phyloP scores from a whole-genome alignment of 2,797 vertebrate genomes.

The Threskiornis aethiopicus region DNA sequence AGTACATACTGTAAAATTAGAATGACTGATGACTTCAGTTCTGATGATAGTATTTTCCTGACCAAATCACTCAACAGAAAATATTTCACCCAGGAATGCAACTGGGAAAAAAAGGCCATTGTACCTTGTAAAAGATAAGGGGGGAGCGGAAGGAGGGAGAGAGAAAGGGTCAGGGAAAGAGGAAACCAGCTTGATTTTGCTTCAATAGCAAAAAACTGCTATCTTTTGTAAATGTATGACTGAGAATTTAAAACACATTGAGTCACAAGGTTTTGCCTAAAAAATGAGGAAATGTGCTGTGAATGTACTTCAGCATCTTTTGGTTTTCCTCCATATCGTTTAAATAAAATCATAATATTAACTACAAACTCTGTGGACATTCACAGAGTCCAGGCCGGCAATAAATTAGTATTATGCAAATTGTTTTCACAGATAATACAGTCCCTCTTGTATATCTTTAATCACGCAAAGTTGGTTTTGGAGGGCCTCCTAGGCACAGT shows the following conservation, averaged over 20 bases:
- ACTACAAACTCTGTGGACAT: constrained; percentile 81
- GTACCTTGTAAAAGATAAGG: constrained; percentile 44
- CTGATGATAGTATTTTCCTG: constrained; percentile 51
- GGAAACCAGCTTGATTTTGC: constrained; percentile 66
- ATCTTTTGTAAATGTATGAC: constrained; percentile 70
- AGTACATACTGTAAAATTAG: constrained; percentile 65
- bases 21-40: constrained; percentile 69
- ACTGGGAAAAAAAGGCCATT: constrained; percentile 48
- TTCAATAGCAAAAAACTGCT: constrained; percentile 63
- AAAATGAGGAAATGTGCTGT: constrained; percentile 80
- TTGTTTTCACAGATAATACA: constrained; percentile 86
- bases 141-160: background rate
- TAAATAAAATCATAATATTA: constrained; percentile 92
- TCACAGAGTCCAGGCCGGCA: constrained; percentile 85
- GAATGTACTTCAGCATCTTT: constrained; percentile 79
- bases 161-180: background rate
- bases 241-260: constrained; percentile 77
- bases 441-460: constrained; percentile 78
- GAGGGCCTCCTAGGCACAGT: constrained; percentile 67
- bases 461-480: constrained; percentile 46
- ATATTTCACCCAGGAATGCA: constrained; percentile 62
- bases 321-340: constrained; percentile 76
- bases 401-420: constrained; percentile 95
- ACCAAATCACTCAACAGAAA: constrained; percentile 54
- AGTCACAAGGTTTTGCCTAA: constrained; percentile 77